Base-by-base conservation (phyloP, 1,140 invertebrate species). In the Mactra quadrangularis region DNA sequence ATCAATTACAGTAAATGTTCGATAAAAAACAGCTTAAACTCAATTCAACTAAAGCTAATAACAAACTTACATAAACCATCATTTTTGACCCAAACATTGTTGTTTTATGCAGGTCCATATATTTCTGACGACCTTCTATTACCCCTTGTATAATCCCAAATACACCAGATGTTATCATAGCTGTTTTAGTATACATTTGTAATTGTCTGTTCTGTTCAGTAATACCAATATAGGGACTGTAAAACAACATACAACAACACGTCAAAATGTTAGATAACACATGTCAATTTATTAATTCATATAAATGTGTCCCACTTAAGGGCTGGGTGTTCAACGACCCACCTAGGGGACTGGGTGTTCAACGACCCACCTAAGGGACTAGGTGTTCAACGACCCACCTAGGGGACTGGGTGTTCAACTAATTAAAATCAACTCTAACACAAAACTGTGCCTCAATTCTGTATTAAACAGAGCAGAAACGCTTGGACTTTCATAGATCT, bases 41-140 rank as follows among this genome's bases (percentile, higher is more conserved):
- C 22, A 25, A 13, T 9, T 29, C 55, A 27, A 27, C n/a, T 6
- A 35, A 7, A 62, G 19, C n/a, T 7, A 35, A 31, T 11, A 33
- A 35, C 27, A 35, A 11, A 62, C 60, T 64, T 64, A 64, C 60
- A 64, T 41, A 35, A 3, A 4, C 33, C 4, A 35, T 22, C 11
- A 22, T 11, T 22, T 41, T 64, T 41, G 60, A 45, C 35, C 33
- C 60, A 45, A 64, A 64, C 60, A 64, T 64, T n/a, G 31, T 33
- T 3, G 38, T 4, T 33, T 64, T 64, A 35, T 33, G 35, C 0
- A 6, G 19, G n/a, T 22, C 9, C 19, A 41, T 22, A 22, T n/a
- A 64, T 41, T 64, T n/a, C 13, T 64, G 19, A n/a, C n/a, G 13
- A 45, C 60, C 60, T n/a, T 41, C 60, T 38, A 41, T 9, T 31